Percentiles rank a stretch among this genome's conserved stretches.
These are phyloP conservation scores for Malurus leucopterus DNA, from an alignment of 2,797 vertebrate genomes.

Conservation along the genomic window DNA sequence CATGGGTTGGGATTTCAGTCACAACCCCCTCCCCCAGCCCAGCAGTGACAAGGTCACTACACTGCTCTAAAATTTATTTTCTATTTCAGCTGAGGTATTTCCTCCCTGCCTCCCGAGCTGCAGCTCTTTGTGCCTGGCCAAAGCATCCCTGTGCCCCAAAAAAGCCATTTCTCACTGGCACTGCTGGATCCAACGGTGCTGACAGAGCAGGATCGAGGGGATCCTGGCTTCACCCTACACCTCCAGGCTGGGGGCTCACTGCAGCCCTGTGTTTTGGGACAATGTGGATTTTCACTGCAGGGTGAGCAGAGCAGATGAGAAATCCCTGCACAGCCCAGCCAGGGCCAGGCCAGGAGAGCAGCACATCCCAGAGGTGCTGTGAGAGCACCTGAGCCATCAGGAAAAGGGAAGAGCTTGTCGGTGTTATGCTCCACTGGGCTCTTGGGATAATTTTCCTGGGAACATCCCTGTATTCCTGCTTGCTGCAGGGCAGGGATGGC, in stretches of 20 bases:
- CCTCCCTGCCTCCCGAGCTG: neutral
- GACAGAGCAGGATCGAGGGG: accelerated
- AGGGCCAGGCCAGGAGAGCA: accelerated
- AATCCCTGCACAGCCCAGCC: neutral
- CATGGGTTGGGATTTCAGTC: neutral
- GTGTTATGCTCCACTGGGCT: accelerated
- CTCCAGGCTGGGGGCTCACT: neutral
- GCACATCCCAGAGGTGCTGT: neutral
- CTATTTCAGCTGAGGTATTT: slow-evolving; percentile 4
- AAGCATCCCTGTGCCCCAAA: neutral
- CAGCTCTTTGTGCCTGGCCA: neutral
- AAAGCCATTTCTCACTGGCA: accelerated
- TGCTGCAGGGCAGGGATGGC: neutral
- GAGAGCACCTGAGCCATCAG: accelerated
- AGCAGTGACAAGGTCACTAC: neutral
- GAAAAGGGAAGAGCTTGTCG: accelerated
- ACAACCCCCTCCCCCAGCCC: neutral
- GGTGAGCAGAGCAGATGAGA: neutral
- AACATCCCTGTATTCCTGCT: accelerated
- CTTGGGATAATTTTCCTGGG: accelerated
- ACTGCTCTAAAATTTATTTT: neutral
- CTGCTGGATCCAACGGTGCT: neutral
- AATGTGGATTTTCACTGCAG: accelerated
- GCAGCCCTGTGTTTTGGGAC: neutral
- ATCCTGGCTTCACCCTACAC: accelerated